Evolutionary conservation across 2,888 invertebrate genomes (phyloP).

Genomic region (Tryphoninae sp.): DNA sequence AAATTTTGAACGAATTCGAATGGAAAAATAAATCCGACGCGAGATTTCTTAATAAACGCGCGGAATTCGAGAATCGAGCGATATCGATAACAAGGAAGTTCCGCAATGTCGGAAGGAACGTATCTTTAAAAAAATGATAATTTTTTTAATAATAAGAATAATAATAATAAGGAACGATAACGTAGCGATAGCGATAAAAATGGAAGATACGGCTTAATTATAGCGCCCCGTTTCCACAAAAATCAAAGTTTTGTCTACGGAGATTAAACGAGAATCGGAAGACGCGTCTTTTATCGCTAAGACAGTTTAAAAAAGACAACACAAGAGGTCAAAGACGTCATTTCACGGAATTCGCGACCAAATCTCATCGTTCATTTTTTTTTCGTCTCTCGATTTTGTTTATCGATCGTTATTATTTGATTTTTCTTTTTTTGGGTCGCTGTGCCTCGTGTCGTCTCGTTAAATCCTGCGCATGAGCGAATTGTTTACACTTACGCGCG

Average conservation of each 20-base stretch:
- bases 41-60: too few species aligned
- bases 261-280: not conserved
- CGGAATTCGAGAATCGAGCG: too few species aligned
- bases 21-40: too few species aligned
- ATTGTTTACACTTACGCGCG: not conserved
- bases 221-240: constrained; percentile 21
- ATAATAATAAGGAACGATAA: not conserved
- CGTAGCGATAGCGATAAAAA: constrained; percentile 4
- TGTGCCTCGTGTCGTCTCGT: constrained; percentile 1
- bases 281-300: constrained; percentile 19
- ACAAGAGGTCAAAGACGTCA: constrained; percentile 56
- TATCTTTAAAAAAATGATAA: too few species aligned
- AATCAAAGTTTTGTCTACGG: constrained; percentile 22
- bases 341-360: constrained; percentile 31
- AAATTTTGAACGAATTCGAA: too few species aligned
- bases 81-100: too few species aligned
- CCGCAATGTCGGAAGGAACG: too few species aligned
- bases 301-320: constrained; percentile 8
- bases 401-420: too few species aligned
- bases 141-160: too few species aligned
- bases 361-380: not conserved
- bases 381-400: not conserved
- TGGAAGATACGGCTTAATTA: constrained; percentile 37
- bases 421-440: not conserved
- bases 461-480: not conserved